A percentile compares a stretch with the other conserved stretches of the same genome.
phyloP scores from a whole-genome alignment of 2,888 invertebrate genomes.

The Lasioglossum morio region DNA sequence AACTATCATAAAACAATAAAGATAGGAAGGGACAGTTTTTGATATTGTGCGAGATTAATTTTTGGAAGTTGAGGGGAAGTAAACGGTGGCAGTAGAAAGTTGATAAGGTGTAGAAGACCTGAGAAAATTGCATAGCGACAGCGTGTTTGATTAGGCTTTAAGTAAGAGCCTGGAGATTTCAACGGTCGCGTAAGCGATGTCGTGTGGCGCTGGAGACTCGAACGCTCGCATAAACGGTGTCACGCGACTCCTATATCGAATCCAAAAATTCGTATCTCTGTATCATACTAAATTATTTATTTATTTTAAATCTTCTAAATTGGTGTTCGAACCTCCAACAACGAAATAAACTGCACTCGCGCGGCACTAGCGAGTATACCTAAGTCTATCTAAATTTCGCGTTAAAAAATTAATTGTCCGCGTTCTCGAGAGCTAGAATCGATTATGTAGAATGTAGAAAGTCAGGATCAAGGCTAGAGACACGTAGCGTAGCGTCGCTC shows the following conservation, averaged over 20 bases:
- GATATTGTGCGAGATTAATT: not conserved
- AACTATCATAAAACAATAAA: not conserved
- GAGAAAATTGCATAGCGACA: not conserved
- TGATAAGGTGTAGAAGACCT: not conserved
- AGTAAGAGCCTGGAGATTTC: not conserved
- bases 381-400: not conserved
- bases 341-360: not conserved
- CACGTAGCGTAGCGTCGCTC: not conserved
- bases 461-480: constrained; percentile 39
- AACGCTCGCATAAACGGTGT: not conserved
- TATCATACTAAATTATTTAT: not conserved
- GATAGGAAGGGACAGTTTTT: not conserved
- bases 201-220: not conserved
- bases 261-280: not conserved
- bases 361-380: not conserved
- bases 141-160: not conserved
- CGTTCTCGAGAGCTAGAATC: not conserved
- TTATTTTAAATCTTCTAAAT: not conserved
- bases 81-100: not conserved
- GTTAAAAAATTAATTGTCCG: not conserved
- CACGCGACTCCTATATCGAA: not conserved
- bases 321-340: too few relatives aligned
- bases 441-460: constrained; percentile 25
- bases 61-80: not conserved
- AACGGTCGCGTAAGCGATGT: not conserved